Base-by-base conservation (phyloP, 1,140 invertebrate species). In the Drepana arcuata region DNA sequence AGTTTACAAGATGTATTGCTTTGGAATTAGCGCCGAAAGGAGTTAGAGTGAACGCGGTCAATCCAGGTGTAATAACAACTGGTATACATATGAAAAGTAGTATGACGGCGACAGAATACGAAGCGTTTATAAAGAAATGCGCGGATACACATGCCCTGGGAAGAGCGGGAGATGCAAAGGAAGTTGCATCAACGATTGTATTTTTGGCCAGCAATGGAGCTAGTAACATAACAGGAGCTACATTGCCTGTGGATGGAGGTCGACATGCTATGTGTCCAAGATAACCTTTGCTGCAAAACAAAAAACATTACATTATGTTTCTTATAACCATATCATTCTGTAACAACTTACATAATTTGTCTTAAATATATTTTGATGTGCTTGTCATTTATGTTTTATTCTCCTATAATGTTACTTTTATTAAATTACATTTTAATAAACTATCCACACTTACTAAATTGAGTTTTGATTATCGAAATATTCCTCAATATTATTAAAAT, bases 71-170 rank as follows among this genome's bases (percentile, higher is more conserved):
- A 1, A 85, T 90, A 34, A 59, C 87, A n/a, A 94, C 93, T 15
- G 88, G 92, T 49, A 59, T 94, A 10, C 93, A 94, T 45, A 88
- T 87, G 59, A 85, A 87, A 59, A 49, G 86, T 31, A 92, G 92
- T 35, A 87, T 94, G 86, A 77, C 65, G 51, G 87, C 91, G 28
- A 85, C 89, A 42, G 77, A 87, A 16, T 91, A 94, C 79, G 72
- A 85, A 33, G 57, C 86, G 51, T 94, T 93, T 73, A 82, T 93
- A 30, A 90, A 93, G 43, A 86, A 86, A 25, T 85, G 85, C 43
- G 91, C 91, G 52, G 74, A 83, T 21, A 94, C 92, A 2, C 93
- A 95, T 84, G 89, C 93, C 2, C 64, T 95, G 4, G 91, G 92
- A 13, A 84, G 93, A 54, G 72, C 89, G 2, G 93, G 93, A 16